phyloP scores from a whole-genome alignment of 2,797 vertebrate genomes.

The Erpetoichthys calabaricus region DNA sequence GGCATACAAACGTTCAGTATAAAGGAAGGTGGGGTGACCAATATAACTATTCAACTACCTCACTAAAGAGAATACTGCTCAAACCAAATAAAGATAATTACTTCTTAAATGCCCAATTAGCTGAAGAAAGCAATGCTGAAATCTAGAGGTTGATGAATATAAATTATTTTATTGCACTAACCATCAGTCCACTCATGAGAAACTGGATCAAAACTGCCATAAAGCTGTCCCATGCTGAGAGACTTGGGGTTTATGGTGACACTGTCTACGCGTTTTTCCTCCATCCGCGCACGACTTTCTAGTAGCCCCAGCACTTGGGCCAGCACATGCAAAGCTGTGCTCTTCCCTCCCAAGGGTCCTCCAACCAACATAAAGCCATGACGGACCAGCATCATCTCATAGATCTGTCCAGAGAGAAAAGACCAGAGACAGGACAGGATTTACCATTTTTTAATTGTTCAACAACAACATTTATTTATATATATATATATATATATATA shows the following conservation, averaged over 20 bases:
- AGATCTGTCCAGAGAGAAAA: conserved; percentile 16
- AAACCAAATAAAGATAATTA: no score
- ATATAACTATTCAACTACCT: no score
- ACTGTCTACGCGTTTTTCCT: conserved; percentile 13
- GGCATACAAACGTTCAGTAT: no score
- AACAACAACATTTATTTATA: no score
- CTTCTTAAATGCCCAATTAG: no score
- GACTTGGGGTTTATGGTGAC: conserved; percentile 23
- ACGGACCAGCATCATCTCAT: conserved; percentile 12
- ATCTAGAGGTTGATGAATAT: no score
- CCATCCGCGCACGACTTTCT: conserved; percentile 16
- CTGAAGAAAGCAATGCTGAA: no score
- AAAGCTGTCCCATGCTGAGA: conserved; percentile 16
- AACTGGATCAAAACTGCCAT: conserved; percentile 22
- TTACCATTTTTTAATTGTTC: no score
- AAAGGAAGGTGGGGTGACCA: no score
- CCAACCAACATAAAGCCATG: conserved; percentile 18
- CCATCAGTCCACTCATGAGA: conserved; percentile 21
- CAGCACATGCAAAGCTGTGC: conserved; percentile 21
- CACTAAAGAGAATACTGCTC: no score
- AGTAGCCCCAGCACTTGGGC: conserved; percentile 21
- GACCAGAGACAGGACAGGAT: neutral
- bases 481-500: no score
- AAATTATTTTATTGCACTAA: neutral
- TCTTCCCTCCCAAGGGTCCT: conserved; percentile 18